Evolutionary conservation across 2,888 invertebrate genomes (phyloP).

Genomic region (Prostheceraeus crozeri): DNA sequence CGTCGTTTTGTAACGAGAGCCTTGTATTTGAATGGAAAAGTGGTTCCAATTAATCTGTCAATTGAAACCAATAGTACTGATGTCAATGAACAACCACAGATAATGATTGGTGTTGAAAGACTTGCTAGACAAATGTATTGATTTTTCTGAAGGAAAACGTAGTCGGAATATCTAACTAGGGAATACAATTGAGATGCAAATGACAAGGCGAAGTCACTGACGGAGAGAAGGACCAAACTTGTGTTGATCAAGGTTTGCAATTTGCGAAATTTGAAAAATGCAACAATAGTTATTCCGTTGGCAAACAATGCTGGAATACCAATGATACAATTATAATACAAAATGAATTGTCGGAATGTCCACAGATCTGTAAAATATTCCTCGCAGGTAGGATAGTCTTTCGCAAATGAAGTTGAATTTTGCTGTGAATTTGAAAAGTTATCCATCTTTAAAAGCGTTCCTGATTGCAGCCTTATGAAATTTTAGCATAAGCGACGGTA

Average conservation of each 20-base stretch:
- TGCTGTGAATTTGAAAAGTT: not conserved
- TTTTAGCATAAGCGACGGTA: too few species aligned
- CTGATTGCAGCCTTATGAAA: too few species aligned
- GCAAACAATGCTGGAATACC: not conserved
- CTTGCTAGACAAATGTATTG: conserved; percentile 4
- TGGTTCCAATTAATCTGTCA: not conserved
- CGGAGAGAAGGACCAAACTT: not conserved
- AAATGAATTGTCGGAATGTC: too few species aligned
- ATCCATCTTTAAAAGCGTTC: conserved; percentile 5
- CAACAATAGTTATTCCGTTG: not conserved
- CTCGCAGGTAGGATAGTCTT: too few species aligned
- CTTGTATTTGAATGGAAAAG: not conserved
- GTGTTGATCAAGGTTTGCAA: conserved; percentile 2
- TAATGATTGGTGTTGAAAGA: not conserved
- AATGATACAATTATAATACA: not conserved
- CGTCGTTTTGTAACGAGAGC: not conserved
- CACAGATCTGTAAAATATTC: too few species aligned
- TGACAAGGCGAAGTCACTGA: not conserved
- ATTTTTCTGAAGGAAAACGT: not conserved
- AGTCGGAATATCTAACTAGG: not conserved
- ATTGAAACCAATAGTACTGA: not conserved
- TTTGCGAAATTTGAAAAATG: not conserved
- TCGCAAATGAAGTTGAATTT: not conserved
- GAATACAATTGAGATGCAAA: not conserved
- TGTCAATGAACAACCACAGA: not conserved